A percentile compares a stretch with the other conserved stretches of the same genome.
Conservation (phyloP, 2,888 invertebrate genomes). For the Stenotaenia linearis region DNA sequence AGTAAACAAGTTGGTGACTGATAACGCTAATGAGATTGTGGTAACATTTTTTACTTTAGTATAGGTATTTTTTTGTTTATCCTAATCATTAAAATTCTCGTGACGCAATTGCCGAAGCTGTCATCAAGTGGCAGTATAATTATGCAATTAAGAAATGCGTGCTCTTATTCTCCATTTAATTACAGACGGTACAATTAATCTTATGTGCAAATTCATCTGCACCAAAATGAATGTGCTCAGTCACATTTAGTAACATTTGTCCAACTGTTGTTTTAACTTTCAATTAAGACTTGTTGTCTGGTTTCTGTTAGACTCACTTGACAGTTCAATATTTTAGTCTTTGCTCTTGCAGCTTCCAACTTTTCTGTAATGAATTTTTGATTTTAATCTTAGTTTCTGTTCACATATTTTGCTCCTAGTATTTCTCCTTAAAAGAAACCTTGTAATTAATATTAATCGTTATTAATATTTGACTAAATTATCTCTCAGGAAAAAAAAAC, state of each 20-base stretch:
- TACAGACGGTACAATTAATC: neutral
- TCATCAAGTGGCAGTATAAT: neutral
- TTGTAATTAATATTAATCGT: too few species aligned
- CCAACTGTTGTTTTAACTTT: neutral
- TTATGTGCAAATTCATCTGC: neutral
- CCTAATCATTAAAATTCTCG: neutral
- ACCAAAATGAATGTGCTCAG: neutral
- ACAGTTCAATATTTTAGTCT: too few species aligned
- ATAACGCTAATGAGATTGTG: neutral
- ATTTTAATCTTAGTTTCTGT: too few species aligned
- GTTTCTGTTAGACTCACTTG: neutral
- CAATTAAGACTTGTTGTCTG: neutral
- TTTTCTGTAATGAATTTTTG: too few species aligned
- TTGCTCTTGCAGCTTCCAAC: too few species aligned
- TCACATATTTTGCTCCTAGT: too few species aligned
- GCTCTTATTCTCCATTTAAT: neutral
- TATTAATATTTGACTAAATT: too few species aligned
- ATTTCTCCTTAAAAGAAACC: too few species aligned
- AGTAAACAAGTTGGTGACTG: neutral
- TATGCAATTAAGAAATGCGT: neutral
- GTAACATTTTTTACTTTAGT: neutral
- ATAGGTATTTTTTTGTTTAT: neutral
- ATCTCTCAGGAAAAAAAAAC: too few species aligned
- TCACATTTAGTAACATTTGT: neutral
- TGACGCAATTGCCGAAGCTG: neutral